Percentiles rank a stretch among this genome's conserved stretches.
phyloP scores from a whole-genome alignment of 2,113 vertebrate species.

The human (Homo sapiens) region GRCh38 chr19:50079001-50079500 shows the following conservation, averaged over 20 bases:
- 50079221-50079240: neutral
- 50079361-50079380: neutral
- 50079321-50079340: neutral
- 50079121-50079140: too few relatives aligned
- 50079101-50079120: too few relatives aligned
- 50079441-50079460: neutral
- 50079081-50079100: too few relatives aligned
- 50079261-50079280: neutral
- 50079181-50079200: neutral
- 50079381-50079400: neutral
- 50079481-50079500: too few relatives aligned
- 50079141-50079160: too few relatives aligned
- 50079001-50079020: neutral
- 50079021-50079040: too few relatives aligned
- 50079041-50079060: too few relatives aligned
- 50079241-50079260: neutral
- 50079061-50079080: too few relatives aligned
- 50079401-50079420: neutral
- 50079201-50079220: neutral
- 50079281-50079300: neutral
- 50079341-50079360: neutral
- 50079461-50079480: neutral
- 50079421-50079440: neutral
- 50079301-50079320: neutral
- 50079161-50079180: neutral